Conservation (phyloP, 1,140 invertebrate genomes). For the Micrasema minimum region DNA sequence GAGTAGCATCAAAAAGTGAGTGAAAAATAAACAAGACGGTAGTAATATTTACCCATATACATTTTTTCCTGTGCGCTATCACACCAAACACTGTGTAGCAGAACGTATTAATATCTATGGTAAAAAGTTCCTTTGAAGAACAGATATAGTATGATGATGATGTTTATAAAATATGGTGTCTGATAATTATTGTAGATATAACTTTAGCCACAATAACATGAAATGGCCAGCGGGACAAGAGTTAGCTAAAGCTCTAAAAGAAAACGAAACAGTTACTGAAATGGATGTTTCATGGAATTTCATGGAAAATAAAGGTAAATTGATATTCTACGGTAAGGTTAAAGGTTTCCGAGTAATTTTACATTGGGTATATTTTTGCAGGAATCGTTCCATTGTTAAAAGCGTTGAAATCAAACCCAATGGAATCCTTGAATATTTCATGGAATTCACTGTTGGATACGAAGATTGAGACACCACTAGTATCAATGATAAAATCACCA, state of each 20-base stretch:
- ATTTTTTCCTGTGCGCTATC: no score
- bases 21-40: constrained; percentile 6
- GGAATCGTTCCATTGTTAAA: constrained; percentile 43
- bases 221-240: constrained; percentile 18
- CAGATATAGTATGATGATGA: no score
- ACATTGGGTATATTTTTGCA: constrained; percentile 17
- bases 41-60: no score
- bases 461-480: constrained; percentile 20
- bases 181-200: constrained; percentile 46
- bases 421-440: constrained; percentile 59
- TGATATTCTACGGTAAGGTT: no score
- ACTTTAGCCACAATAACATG: constrained; percentile 56
- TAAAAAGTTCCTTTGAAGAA: no score
- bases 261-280: constrained; percentile 56
- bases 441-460: constrained; percentile 58
- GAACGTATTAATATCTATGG: no score
- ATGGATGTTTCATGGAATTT: constrained; percentile 67
- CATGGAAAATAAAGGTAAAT: constrained; percentile 46
- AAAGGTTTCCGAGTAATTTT: not conserved
- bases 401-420: constrained; percentile 55
- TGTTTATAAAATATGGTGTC: no score
- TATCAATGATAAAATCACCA: constrained; percentile 46
- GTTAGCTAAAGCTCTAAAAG: constrained; percentile 54
- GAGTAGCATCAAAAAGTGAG: constrained; percentile 55
- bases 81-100: no score